Base-by-base conservation (phyloP, 2,113 vertebrate genomes). In the Melanerpes formicivorus region DNA sequence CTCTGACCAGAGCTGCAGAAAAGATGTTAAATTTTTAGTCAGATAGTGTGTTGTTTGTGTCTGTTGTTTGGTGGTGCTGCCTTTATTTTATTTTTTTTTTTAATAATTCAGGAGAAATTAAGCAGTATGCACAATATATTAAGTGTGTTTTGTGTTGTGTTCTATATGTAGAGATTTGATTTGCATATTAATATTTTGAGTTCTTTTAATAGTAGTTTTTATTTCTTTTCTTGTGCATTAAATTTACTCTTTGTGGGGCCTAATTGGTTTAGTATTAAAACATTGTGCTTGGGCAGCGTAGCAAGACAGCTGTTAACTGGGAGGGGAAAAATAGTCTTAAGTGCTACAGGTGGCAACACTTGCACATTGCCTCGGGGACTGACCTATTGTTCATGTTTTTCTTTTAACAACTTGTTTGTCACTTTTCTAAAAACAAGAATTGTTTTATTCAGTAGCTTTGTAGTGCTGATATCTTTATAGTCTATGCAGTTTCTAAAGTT, bases 371-470 rank as follows among this genome's bases (percentile, higher is more conserved):
- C 71, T 32, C 10, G 72, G 95, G 79, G 72, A 93, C 95, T 86
- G 81, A 87, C 70, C 83, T 82, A 3, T 64, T 90, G 93, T 96
- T 90, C 3, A 1, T 70, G 55, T 59, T 96, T 89, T 93, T 86
- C 77, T 95, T 94, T 77, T 93, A 93, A 90, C 93, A 87, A 86
- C 72, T 93, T 79, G 59, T 85, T 85, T 95, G 32, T 50, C 11
- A 8, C 54, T 87, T 80, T 94, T 92, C 94, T 86, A 89, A 92
- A 94, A 70, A 84, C 85, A 71, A 58, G 44, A 50, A 90, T 93
- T 88, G 79, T 93, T 95, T 77, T 76, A 62, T 82, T 60, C 70
- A 80, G 83, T 81, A 90, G 63, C 88, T 87, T 54, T 44, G 48
- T 81, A 94, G 84, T 82, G 55, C 72, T 84, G 54, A 62, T 87